Conservation (phyloP, 2,113 vertebrate species). For the Micronisus gabar region DNA sequence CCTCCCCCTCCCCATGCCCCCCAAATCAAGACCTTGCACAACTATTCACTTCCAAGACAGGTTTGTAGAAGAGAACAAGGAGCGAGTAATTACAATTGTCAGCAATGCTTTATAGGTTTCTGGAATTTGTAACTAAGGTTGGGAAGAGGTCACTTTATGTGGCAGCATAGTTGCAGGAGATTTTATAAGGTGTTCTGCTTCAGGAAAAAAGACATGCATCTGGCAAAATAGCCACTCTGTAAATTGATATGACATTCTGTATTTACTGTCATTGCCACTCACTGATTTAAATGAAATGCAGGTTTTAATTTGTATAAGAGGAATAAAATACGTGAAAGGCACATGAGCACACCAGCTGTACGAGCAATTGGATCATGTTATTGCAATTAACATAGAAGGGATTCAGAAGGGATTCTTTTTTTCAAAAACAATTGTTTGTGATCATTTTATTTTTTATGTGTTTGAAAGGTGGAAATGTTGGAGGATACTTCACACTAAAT, state of each 20-base stretch:
- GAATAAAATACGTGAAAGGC: neutral
- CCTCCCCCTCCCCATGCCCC: neutral
- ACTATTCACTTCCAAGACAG: neutral
- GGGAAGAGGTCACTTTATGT: neutral
- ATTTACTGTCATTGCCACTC: constrained; percentile 4
- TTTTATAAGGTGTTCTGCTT: constrained; percentile 9
- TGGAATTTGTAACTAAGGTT: neutral
- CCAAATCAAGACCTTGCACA: neutral
- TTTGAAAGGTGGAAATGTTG: constrained; percentile 78
- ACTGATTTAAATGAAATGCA: constrained; percentile 39
- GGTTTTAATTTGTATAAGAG: constrained; percentile 11
- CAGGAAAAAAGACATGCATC: neutral
- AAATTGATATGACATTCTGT: neutral
- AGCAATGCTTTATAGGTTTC: neutral
- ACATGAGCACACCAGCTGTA: neutral
- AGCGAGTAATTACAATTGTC: neutral
- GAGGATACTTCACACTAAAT: constrained; percentile 81
- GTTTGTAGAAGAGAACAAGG: neutral
- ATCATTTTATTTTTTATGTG: neutral
- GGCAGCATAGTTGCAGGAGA: neutral
- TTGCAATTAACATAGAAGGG: neutral
- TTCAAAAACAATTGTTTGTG: neutral
- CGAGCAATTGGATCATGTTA: neutral
- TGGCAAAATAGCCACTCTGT: neutral
- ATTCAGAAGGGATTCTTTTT: neutral